phyloP scores from a whole-genome alignment of 1,140 invertebrate genomes.

The Bursaphelenchus mucronatus region DNA sequence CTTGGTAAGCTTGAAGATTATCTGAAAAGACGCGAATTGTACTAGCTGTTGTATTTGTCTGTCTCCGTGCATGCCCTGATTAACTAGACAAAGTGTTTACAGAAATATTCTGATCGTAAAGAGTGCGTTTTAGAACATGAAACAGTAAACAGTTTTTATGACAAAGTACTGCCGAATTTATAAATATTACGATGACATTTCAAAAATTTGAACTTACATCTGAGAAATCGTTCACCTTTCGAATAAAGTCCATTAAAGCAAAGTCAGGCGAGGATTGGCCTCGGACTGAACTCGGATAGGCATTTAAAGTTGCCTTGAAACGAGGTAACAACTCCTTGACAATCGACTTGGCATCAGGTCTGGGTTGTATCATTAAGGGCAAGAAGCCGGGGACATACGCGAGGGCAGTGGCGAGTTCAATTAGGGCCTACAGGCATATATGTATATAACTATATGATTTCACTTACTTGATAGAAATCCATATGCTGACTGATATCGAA shows the following conservation, averaged over 20 bases:
- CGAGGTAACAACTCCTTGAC: conserved; percentile 55
- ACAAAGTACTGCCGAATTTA: too few relatives aligned
- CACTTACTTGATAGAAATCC: conserved; percentile 55
- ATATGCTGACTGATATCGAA: conserved; percentile 58
- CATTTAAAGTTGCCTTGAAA: conserved; percentile 49
- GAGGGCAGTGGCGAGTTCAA: conserved; percentile 50
- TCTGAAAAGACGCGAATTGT: conserved; percentile 31
- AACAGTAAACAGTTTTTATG: too few relatives aligned
- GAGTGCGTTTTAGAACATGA: too few relatives aligned
- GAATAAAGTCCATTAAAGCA: conserved; percentile 53
- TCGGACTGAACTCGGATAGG: conserved; percentile 41
- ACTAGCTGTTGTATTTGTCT: too few relatives aligned
- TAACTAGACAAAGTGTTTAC: too few relatives aligned
- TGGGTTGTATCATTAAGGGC: conserved; percentile 47
- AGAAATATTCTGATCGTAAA: too few relatives aligned
- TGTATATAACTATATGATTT: neutral
- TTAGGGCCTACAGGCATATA: conserved; percentile 38
- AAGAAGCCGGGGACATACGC: conserved; percentile 45
- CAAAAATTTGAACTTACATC: conserved; percentile 34
- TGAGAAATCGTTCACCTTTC: conserved; percentile 46
- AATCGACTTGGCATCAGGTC: conserved; percentile 49
- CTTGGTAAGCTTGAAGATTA: conserved; percentile 43
- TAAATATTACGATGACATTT: neutral
- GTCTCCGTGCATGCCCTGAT: too few relatives aligned
- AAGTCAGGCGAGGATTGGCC: conserved; percentile 53